Evolutionary conservation across 2,113 vertebrate species (phyloP).

Genomic region (Perca flavescens): DNA sequence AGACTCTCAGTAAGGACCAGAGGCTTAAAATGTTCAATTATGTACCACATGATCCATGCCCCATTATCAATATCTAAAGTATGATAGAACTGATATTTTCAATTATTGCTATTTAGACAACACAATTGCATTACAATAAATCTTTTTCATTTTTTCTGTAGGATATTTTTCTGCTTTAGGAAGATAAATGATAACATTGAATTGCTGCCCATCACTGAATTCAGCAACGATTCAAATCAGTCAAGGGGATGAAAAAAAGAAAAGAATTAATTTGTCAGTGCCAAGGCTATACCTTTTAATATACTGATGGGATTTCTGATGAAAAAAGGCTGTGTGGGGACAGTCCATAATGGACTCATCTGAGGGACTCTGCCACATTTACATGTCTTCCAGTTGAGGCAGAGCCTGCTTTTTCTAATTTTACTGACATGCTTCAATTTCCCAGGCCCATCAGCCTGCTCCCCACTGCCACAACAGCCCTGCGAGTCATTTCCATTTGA

Average conservation of each 20-base stretch:
- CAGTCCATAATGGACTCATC: constrained; percentile 70
- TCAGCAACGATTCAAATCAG: constrained; percentile 57
- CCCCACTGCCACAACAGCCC: constrained; percentile 71
- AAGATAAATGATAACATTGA: constrained; percentile 36
- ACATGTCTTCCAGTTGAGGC: constrained; percentile 72
- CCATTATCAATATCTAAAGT: neutral
- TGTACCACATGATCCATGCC: neutral
- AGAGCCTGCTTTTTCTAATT: constrained; percentile 75
- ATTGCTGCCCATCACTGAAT: constrained; percentile 48
- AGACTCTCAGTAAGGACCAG: neutral
- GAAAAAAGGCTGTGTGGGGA: constrained; percentile 69
- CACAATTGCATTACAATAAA: constrained; percentile 14
- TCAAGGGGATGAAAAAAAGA: neutral
- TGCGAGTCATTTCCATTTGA: constrained; percentile 83
- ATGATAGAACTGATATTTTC: neutral
- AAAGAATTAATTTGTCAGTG: constrained; percentile 69
- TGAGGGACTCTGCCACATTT: constrained; percentile 72
- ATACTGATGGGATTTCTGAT: constrained; percentile 79
- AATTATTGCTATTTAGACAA: constrained; percentile 6
- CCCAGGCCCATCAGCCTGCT: constrained; percentile 66
- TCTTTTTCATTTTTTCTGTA: constrained; percentile 8
- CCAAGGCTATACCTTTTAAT: constrained; percentile 73
- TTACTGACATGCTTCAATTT: constrained; percentile 85
- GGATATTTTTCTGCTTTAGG: constrained; percentile 18
- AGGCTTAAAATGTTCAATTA: neutral